Evolutionary conservation across 2,888 invertebrate species (phyloP).

Genomic region (Caenorhabditis zanzibari): DNA sequence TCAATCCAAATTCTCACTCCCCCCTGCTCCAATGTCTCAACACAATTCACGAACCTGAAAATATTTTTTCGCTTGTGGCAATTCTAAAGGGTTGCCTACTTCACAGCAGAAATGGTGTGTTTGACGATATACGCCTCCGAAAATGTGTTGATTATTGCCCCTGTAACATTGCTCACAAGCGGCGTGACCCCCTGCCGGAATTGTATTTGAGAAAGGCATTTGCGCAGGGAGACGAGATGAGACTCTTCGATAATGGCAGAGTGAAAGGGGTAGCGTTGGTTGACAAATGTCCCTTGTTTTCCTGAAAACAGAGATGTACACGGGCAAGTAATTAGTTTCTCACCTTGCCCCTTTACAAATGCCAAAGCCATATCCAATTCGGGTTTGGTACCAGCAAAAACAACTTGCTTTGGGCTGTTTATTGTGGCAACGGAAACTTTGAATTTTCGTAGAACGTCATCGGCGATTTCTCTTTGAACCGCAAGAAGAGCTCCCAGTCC

Average conservation of each 20-base stretch:
- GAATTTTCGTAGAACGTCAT: slow-evolving; percentile 66
- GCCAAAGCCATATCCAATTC: slow-evolving; percentile 65
- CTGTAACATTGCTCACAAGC: slow-evolving; percentile 76
- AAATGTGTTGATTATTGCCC: slow-evolving; percentile 65
- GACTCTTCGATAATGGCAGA: slow-evolving; percentile 71
- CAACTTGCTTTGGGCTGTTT: slow-evolving; percentile 76
- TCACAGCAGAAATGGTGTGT: slow-evolving; percentile 72
- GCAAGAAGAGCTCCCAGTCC: slow-evolving; percentile 77
- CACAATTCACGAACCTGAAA: slow-evolving; percentile 70
- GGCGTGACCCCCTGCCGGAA: slow-evolving; percentile 66
- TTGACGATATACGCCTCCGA: slow-evolving; percentile 70
- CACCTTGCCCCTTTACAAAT: slow-evolving; percentile 66
- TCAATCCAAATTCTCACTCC: slow-evolving; percentile 76
- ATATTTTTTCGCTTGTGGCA: too few relatives aligned
- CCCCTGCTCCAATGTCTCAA: slow-evolving; percentile 55
- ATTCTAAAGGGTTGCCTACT: slow-evolving; percentile 3
- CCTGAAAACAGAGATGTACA: slow-evolving; percentile 60
- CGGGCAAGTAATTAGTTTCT: not conserved
- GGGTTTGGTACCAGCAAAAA: slow-evolving; percentile 70
- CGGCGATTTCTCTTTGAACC: slow-evolving; percentile 65
- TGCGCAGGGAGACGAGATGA: slow-evolving; percentile 66
- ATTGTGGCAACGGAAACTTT: slow-evolving; percentile 68
- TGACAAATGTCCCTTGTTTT: slow-evolving; percentile 74
- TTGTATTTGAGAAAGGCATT: slow-evolving; percentile 53
- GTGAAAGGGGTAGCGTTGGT: slow-evolving; percentile 78